Evolutionary conservation across 2,888 invertebrate genomes (phyloP), one percentile per base, ranked within the genome.

Genomic region (Elegia similella): DNA sequence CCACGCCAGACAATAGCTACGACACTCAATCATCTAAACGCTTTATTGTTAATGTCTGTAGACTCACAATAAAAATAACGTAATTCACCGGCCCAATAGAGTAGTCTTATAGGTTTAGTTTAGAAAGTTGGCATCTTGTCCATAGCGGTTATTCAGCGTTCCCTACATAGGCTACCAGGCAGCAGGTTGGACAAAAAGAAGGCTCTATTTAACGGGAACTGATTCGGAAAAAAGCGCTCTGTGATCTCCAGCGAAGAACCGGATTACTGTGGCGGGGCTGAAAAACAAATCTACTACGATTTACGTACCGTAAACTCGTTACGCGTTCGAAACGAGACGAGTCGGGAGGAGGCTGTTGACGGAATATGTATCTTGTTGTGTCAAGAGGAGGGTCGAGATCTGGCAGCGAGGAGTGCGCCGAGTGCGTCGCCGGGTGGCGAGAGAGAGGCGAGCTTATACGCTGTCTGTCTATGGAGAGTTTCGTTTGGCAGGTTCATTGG

Each of bases 271-370:
- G 82, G 83, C 86, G 68, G 67, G 70, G 70, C 76, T 78, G 75
- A 82, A 86, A 86, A 88, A 86, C 88, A 88, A 88, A 88, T 88
- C 83, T 82, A 88, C 87, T 83, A 85, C 88, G 85, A 86, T 89
- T 89, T 87, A 88, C 88, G 89, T 87, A 87, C 88, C 87, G 88
- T 89, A 89, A 89, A 87, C 87, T 88, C 87, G 87, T 87, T 87
- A 87, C 86, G 84, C 82, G 83, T 82, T 82, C 72, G 71, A 76
- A 82, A 78, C 80, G 83, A 83, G 78, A 75, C 78, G 82, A 77
- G 79, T 80, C 78, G 75, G 79, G 71, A 66, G 71, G 62, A 59
- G 63, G 55, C 67, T 65, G 65, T 64, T 64, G 70, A 76, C 72
- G 73, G 72, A 86, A 73, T 77, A 75, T 85, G 81, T 76, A 67